These are phyloP conservation scores for Kryptolebias ocellatus DNA, from an alignment of 2,797 vertebrate species.

Conservation along the genomic window DNA sequence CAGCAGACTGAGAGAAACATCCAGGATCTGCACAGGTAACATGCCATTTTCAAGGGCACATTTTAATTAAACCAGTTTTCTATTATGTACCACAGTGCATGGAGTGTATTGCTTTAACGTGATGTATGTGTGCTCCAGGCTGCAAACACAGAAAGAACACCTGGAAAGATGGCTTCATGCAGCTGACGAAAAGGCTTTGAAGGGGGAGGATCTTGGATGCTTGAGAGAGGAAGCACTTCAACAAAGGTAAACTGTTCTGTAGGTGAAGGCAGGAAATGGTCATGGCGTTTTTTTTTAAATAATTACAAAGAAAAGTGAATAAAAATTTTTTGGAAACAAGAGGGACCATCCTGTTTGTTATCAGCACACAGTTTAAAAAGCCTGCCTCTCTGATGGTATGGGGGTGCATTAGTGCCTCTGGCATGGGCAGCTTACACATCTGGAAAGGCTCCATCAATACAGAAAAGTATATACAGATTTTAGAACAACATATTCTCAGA, in stretches of 20 bases:
- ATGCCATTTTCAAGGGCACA: neutral
- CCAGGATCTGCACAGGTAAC: slow-evolving; percentile 72
- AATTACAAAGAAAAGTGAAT: too few relatives aligned
- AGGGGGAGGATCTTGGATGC: slow-evolving; percentile 14
- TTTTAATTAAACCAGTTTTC: neutral
- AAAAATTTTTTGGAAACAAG: too few relatives aligned
- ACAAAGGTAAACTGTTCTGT: slow-evolving; percentile 40
- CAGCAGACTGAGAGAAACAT: slow-evolving; percentile 82
- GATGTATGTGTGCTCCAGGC: slow-evolving; percentile 37
- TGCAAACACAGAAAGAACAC: slow-evolving; percentile 37
- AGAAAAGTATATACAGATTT: too few relatives aligned
- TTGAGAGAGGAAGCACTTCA: slow-evolving; percentile 37
- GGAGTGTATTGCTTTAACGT: too few relatives aligned
- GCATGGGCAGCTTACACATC: too few relatives aligned
- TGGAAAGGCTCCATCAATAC: too few relatives aligned
- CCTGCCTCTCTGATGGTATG: too few relatives aligned
- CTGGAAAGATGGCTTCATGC: slow-evolving; percentile 45
- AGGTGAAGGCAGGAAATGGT: neutral
- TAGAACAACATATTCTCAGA: too few relatives aligned
- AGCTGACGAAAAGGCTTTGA: slow-evolving; percentile 34
- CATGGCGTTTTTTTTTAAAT: too few relatives aligned
- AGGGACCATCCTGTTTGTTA: too few relatives aligned
- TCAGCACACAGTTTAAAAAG: too few relatives aligned
- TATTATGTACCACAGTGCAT: neutral
- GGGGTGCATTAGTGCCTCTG: too few relatives aligned